Conservation (phyloP, 2,113 vertebrate species). For the Athene cunicularia region DNA sequence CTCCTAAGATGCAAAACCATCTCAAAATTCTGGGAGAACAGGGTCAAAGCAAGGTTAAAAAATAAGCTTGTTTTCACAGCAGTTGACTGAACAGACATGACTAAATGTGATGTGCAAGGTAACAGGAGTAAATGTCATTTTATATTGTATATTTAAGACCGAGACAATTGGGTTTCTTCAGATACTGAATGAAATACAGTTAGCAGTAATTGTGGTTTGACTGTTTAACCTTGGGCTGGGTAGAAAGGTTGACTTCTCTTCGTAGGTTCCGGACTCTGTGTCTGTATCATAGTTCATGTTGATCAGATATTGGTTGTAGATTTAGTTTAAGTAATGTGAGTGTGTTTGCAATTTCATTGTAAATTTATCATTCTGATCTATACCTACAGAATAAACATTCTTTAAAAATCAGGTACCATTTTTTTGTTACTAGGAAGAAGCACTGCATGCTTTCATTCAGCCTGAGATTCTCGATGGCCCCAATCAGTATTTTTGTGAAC, state of each 20-base stretch:
- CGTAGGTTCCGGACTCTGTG: background rate
- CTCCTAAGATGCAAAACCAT: background rate
- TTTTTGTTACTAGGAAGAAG: conserved; percentile 89
- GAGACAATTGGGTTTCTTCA: background rate
- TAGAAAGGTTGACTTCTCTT: background rate
- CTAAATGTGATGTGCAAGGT: conserved; percentile 49
- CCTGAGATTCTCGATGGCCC: conserved; percentile 96
- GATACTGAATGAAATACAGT: background rate
- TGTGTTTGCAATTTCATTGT: background rate
- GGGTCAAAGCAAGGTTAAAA: background rate
- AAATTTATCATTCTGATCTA: background rate
- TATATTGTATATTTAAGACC: background rate
- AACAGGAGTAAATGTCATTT: background rate
- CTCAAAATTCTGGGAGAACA: background rate
- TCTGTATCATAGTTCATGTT: background rate
- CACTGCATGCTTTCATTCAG: conserved; percentile 96
- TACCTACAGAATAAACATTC: background rate
- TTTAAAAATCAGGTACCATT: conserved; percentile 22
- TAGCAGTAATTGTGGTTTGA: background rate
- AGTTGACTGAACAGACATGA: background rate
- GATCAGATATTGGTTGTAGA: background rate
- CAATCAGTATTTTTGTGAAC: conserved; percentile 98
- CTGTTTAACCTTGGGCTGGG: background rate
- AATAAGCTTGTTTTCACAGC: background rate
- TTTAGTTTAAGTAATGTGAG: background rate